phyloP scores from a whole-genome alignment of 2,113 vertebrate genomes.

The Cebidichthys violaceus region DNA sequence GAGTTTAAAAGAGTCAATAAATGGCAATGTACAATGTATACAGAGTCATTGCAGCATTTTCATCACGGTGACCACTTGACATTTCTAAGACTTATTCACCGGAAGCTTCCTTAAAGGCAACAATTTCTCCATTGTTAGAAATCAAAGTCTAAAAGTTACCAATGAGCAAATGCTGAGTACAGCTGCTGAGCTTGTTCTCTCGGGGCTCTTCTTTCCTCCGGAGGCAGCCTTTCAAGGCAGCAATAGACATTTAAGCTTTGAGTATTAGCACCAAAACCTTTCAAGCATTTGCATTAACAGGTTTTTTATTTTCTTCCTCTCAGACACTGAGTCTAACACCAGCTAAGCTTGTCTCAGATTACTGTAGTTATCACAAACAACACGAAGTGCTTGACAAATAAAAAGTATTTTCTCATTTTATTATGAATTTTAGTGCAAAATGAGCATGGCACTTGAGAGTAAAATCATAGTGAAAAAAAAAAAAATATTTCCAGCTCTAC shows the following conservation, averaged over 20 bases:
- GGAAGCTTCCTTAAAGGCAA: neutral
- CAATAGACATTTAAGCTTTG: constrained; percentile 36
- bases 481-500: neutral
- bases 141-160: constrained; percentile 23
- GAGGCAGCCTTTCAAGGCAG: constrained; percentile 32
- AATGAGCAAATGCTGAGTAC: constrained; percentile 27
- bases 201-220: constrained; percentile 27
- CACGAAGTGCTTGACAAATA: neutral
- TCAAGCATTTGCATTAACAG: constrained; percentile 43
- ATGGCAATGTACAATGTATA: neutral
- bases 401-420: neutral
- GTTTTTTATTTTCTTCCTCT: neutral
- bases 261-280: constrained; percentile 28
- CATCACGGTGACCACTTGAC: neutral
- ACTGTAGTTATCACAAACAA: constrained; percentile 9
- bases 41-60: constrained; percentile 5
- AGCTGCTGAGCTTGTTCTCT: constrained; percentile 12
- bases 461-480: too few species aligned
- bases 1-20: too few species aligned
- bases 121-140: constrained; percentile 27
- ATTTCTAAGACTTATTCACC: neutral
- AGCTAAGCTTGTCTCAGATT: constrained; percentile 37
- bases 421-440: too few species aligned
- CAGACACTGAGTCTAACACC: constrained; percentile 16
- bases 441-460: too few species aligned